Evolutionary conservation across 2,113 vertebrate species (phyloP).

Genomic region (Misgurnus anguillicaudatus): DNA sequence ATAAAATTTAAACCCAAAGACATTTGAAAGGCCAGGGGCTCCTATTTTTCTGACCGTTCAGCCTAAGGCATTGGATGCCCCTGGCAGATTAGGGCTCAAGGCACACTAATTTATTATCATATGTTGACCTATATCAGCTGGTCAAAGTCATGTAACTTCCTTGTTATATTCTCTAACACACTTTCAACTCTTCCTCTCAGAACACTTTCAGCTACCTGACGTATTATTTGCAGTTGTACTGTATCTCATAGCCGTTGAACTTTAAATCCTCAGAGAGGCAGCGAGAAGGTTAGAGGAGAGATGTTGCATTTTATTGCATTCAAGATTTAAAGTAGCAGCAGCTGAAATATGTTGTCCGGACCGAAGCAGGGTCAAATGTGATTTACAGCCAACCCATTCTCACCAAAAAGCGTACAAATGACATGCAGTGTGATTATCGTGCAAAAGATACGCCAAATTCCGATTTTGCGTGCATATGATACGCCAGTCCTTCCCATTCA

Average conservation of each 20-base stretch:
- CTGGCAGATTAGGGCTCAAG: background rate
- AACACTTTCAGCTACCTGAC: constrained; percentile 34
- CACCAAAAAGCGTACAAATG: no score
- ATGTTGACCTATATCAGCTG: constrained; percentile 57
- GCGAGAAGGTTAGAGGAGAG: constrained; percentile 1
- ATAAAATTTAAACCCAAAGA: background rate
- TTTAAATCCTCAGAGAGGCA: constrained; percentile 37
- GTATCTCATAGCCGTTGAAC: constrained; percentile 40
- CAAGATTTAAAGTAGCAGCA: background rate
- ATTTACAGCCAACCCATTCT: no score
- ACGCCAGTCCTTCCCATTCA: no score
- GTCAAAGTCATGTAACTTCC: constrained; percentile 55
- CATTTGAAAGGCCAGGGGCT: no score
- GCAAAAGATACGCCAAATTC: no score
- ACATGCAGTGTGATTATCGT: no score
- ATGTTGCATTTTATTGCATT: constrained; percentile 16
- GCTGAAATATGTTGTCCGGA: constrained; percentile 7
- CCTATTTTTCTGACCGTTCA: no score
- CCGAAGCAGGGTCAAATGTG: constrained; percentile 15
- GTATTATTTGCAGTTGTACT: constrained; percentile 24
- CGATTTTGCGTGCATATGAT: no score
- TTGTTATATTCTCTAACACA: constrained; percentile 57
- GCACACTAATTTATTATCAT: constrained; percentile 62
- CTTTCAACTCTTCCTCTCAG: constrained; percentile 18
- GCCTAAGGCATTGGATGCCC: no score